A percentile compares a stretch with the other conserved stretches of the same genome.
These are phyloP conservation scores for Tinea pellionella DNA, from an alignment of 2,888 invertebrate genomes.

Conservation along the genomic window DNA sequence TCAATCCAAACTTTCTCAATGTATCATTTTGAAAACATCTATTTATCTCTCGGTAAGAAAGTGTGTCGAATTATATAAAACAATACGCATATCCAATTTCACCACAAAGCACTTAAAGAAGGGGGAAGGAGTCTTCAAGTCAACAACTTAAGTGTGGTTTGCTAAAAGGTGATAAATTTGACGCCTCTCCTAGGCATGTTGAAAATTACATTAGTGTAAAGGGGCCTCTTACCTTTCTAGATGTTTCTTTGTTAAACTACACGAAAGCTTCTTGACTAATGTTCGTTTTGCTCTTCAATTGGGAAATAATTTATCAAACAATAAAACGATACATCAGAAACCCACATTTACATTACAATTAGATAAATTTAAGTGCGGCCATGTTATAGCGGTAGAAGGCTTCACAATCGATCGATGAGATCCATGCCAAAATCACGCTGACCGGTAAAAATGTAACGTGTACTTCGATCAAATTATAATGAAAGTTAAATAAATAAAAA, in stretches of 20 bases:
- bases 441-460: no score
- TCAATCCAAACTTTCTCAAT: no score
- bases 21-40: no score
- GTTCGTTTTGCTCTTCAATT: background rate
- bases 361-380: no score
- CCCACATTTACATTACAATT: no score
- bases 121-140: constrained; percentile 19
- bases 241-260: background rate
- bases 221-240: background rate
- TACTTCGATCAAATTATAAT: no score
- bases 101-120: constrained; percentile 26
- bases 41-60: background rate
- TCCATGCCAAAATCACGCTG: no score
- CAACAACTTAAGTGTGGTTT: constrained; percentile 16
- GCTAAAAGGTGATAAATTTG: constrained; percentile 21
- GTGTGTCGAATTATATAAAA: background rate
- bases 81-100: constrained; percentile 14
- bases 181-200: constrained; percentile 10
- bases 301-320: background rate
- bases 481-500: no score
- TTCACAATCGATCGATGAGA: no score
- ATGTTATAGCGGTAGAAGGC: no score
- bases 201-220: constrained; percentile 10
- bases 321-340: background rate
- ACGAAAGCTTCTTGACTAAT: background rate